Conservation (phyloP, 2,797 vertebrate species). For the Peromyscus eremicus region DNA sequence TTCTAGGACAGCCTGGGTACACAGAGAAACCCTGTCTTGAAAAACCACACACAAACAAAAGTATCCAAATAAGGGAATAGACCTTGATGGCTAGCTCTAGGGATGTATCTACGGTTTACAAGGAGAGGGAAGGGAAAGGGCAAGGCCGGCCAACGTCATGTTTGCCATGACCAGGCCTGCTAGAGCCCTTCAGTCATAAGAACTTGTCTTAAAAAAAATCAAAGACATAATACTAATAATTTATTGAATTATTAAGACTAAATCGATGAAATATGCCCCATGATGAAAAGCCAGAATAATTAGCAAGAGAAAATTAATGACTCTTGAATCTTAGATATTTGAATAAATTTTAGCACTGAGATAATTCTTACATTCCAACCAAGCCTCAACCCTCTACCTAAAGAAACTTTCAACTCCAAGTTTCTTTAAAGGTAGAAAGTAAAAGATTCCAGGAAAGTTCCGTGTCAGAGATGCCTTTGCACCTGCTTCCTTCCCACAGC, state of each 20-base stretch:
- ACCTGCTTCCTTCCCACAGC: not conserved
- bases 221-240: not conserved
- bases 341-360: conserved; percentile 61
- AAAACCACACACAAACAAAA: not conserved
- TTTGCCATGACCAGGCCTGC: not conserved
- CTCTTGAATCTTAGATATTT: conserved; percentile 56
- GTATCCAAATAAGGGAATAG: not conserved
- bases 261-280: not conserved
- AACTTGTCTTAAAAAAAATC: not conserved
- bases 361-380: conserved; percentile 48
- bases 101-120: not conserved
- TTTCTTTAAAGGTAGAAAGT: conserved; percentile 19
- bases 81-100: not conserved
- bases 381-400: conserved; percentile 9
- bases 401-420: conserved; percentile 49
- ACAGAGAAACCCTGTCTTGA: not conserved
- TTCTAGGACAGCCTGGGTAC: not conserved
- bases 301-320: conserved; percentile 64
- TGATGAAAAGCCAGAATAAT: conserved; percentile 64
- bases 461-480: not conserved
- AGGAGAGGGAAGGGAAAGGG: not conserved
- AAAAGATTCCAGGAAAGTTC: conserved; percentile 48
- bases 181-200: not conserved
- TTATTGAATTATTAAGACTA: conserved; percentile 50
- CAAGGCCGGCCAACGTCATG: not conserved